These are phyloP conservation scores for Petrocephalus sullivani DNA, from an alignment of 2,797 vertebrate species.

Conservation along the genomic window DNA sequence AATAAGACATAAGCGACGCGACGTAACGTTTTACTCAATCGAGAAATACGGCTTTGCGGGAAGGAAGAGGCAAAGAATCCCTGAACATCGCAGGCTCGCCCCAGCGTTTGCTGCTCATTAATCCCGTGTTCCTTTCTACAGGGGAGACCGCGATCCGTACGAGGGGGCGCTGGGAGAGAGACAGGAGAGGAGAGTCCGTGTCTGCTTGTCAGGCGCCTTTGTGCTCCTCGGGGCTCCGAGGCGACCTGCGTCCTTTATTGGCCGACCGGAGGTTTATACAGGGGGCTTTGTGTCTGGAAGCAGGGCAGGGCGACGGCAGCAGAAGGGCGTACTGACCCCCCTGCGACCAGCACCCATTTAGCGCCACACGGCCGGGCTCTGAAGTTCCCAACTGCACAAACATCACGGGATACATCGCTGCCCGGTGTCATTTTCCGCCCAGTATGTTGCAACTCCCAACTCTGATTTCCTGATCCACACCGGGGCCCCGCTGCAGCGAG, in stretches of 20 bases:
- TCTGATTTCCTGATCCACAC: not conserved
- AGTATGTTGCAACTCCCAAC: constrained; percentile 5
- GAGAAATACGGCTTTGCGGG: not conserved
- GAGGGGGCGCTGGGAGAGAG: constrained; percentile 43
- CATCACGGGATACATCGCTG: not conserved
- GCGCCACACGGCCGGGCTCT: not conserved
- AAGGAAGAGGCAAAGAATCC: not conserved
- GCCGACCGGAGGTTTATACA: constrained; percentile 35
- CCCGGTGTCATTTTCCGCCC: not conserved
- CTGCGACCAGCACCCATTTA: not conserved
- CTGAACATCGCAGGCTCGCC: not conserved
- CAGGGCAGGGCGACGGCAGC: constrained; percentile 6
- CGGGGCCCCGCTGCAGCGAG: not conserved
- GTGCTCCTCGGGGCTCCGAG: constrained; percentile 55
- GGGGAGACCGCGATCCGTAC: constrained; percentile 49
- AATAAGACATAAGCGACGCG: not conserved
- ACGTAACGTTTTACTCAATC: not conserved
- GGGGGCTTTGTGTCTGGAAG: constrained; percentile 57
- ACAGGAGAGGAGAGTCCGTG: constrained; percentile 39
- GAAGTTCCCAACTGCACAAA: not conserved
- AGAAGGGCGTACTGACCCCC: not conserved
- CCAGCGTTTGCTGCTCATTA: constrained; percentile 36
- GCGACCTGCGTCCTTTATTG: constrained; percentile 47
- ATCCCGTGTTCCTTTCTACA: constrained; percentile 39
- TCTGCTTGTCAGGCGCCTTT: constrained; percentile 59